These are phyloP conservation scores for Drosophila athabasca DNA, from an alignment of 1,140 invertebrate species.

Conservation along the genomic window DNA sequence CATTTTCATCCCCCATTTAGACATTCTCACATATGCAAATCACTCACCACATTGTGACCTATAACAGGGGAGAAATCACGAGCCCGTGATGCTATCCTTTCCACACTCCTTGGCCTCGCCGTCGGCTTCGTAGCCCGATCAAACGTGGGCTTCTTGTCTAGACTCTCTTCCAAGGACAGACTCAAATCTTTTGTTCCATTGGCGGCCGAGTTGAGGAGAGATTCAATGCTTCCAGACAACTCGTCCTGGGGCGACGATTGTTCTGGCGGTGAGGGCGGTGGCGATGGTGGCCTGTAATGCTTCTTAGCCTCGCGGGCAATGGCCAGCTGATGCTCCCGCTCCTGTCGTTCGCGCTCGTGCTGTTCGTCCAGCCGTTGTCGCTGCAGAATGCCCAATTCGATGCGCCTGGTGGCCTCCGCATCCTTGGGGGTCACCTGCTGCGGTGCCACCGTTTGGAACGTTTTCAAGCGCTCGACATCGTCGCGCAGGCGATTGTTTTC, in stretches of 20 bases:
- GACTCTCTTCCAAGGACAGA: not conserved
- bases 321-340: conserved; percentile 81
- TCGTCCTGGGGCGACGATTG: not conserved
- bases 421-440: conserved; percentile 36
- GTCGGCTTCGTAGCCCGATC: conserved; percentile 88
- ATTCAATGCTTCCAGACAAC: conserved; percentile 10
- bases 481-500: conserved; percentile 85
- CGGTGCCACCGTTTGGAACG: conserved; percentile 23
- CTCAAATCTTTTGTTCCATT: conserved; percentile 4
- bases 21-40: not conserved
- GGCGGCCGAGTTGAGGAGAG: not conserved
- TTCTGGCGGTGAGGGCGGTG: not conserved
- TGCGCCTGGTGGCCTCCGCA: conserved; percentile 68
- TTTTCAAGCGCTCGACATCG: conserved; percentile 85
- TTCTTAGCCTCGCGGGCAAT: conserved; percentile 81
- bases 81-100: conserved; percentile 65
- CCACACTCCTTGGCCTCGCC: conserved; percentile 72
- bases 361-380: conserved; percentile 83
- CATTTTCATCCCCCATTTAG: no score
- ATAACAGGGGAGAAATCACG: conserved; percentile 87
- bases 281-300: conserved; percentile 52
- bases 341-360: conserved; percentile 83
- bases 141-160: conserved; percentile 84
- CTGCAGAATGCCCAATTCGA: conserved; percentile 82
- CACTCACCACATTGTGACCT: conserved; percentile 84